Evolutionary conservation across 2,888 invertebrate genomes (phyloP), one percentile per base, ranked within the genome.

Genomic region (Spialia ferax): DNA sequence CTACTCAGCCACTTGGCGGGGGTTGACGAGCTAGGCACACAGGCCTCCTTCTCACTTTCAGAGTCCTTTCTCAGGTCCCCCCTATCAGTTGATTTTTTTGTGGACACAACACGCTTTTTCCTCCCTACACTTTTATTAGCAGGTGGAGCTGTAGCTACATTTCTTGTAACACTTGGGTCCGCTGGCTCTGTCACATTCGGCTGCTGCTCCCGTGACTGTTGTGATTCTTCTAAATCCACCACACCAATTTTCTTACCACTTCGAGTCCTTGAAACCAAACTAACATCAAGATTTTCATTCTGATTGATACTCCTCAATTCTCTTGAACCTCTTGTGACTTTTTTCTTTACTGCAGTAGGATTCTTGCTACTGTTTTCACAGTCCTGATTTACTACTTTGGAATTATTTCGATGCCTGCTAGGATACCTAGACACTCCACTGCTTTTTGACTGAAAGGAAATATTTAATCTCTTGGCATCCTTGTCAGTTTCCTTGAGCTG

Each of bases 341-440:
- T 68, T 71, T 80, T 65, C 76, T 82, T 10, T 77, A n/a, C 73
- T 52, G 71, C 66, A 48, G 70, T 69, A 29, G 63, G 65, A 69
- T 60, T 73, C 23, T 66, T 67, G 32, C 70, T 74, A 60, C 70
- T 75, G 56, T 73, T 73, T 29, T 64, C 70, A n/a, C 71, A 70
- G 10, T 61, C 70, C 20, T 72, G 68, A 42, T 72, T 63, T 0
- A 74, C 45, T 1, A 11, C 74, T 64, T 71, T 60, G 1, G 74
- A 72, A 45, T 73, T 82, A 62, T 81, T 83, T 70, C 81, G 84
- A 50, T 79, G 74, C 50, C 93, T 79, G 70, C 82, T 89, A 0
- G 92, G 92, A 75, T 92, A 93, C 55, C 92, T 80, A 0, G 89
- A 85, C 1, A 81, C 79, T 15, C 78, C 79, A 70, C 83, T 87